phyloP scores from a whole-genome alignment of 92 coral and sea anemone genomes.

The Bergia sp. region DNA sequence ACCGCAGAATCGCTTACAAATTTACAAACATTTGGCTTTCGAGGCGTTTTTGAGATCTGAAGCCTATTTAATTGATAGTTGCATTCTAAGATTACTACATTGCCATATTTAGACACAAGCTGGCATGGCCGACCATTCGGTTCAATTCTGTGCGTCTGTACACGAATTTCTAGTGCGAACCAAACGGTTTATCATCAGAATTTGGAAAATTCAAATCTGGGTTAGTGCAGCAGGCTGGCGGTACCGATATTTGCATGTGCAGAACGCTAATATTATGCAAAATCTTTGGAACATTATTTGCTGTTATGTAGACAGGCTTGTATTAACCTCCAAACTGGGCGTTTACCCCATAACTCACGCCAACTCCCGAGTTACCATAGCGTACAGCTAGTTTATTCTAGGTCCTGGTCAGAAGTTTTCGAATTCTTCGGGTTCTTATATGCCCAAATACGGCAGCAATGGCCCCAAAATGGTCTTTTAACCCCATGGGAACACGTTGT shows the following conservation, averaged over 20 bases:
- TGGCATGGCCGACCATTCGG: not conserved
- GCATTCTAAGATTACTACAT: conserved; percentile 42
- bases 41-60: conserved; percentile 36
- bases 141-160: conserved; percentile 25
- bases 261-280: conserved; percentile 11
- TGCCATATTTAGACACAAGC: conserved; percentile 37
- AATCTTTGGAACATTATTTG: conserved; percentile 5
- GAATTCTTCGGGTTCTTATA: conserved; percentile 25
- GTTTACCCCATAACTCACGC: conserved; percentile 52
- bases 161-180: conserved; percentile 21
- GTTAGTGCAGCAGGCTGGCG: not conserved
- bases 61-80: conserved; percentile 31
- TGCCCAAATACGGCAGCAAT: conserved; percentile 39
- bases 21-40: conserved; percentile 31
- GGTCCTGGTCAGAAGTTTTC: conserved; percentile 27
- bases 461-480: not conserved
- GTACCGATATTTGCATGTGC: not conserved
- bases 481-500: conserved; percentile 14
- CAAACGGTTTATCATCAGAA: not conserved
- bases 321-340: conserved; percentile 46
- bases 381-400: not conserved
- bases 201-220: not conserved
- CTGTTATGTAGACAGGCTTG: not conserved
- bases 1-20: conserved; percentile 3
- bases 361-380: not conserved